These are phyloP conservation scores for Andrena trimmerana DNA, from an alignment of 2,888 invertebrate genomes.

Conservation along the genomic window DNA sequence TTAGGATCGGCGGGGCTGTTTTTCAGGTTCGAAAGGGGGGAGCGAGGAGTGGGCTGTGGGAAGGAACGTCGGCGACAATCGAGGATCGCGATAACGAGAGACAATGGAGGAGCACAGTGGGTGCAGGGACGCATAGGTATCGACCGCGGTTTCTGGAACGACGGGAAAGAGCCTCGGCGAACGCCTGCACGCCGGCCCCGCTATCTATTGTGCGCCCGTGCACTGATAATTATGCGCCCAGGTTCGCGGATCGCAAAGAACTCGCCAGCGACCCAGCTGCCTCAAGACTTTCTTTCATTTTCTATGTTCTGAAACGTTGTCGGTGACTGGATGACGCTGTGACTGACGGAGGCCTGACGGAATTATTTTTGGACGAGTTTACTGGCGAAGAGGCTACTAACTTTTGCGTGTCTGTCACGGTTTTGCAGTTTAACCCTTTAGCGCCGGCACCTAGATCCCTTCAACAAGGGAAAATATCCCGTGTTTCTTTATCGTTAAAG, in stretches of 20 bases:
- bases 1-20: constrained; percentile 41
- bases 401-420: too few species aligned
- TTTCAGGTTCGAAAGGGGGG: constrained; percentile 34
- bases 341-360: background rate
- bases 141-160: constrained; percentile 62
- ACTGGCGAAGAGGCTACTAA: background rate
- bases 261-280: constrained; percentile 26
- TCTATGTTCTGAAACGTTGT: background rate
- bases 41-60: background rate
- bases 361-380: constrained; percentile 35
- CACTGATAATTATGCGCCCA: constrained; percentile 65
- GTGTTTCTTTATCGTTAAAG: too few species aligned
- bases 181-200: constrained; percentile 28
- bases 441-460: too few species aligned
- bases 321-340: background rate
- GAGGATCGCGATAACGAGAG: constrained; percentile 57
- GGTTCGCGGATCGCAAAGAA: constrained; percentile 59
- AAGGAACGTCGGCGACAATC: constrained; percentile 52
- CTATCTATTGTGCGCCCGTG: constrained; percentile 60
- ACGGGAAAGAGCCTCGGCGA: constrained; percentile 51
- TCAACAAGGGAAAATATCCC: too few species aligned
- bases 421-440: too few species aligned
- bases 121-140: constrained; percentile 35
- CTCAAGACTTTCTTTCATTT: constrained; percentile 23
- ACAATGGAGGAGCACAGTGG: constrained; percentile 41